Evolutionary conservation across 2,888 invertebrate genomes (phyloP).

Genomic region (Drosophila birchii): DNA sequence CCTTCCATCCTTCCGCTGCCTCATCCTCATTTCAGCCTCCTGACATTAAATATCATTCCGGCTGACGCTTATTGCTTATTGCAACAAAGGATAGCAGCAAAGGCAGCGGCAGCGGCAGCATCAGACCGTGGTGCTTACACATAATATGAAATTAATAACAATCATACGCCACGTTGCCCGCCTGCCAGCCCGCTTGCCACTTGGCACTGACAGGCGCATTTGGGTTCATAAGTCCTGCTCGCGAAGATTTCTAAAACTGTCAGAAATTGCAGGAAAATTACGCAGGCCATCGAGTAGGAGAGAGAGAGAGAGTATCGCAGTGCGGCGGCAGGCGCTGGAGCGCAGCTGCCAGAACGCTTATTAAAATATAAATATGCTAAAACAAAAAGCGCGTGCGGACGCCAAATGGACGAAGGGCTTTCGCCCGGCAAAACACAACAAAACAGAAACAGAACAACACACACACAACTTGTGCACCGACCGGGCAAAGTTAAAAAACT

Average conservation of each 20-base stretch:
- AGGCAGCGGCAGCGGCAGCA: constrained; percentile 5
- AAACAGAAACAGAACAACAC: constrained; percentile 32
- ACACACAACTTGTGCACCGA: constrained; percentile 23
- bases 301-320: constrained; percentile 10
- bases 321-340: constrained; percentile 57
- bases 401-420: constrained; percentile 53
- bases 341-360: constrained; percentile 79
- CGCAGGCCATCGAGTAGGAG: constrained; percentile 48
- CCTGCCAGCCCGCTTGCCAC: constrained; percentile 48
- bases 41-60: constrained; percentile 75
- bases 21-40: constrained; percentile 23
- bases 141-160: constrained; percentile 79
- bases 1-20: constrained; percentile 2
- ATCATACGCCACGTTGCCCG: constrained; percentile 75
- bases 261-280: constrained; percentile 80
- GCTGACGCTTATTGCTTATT: constrained; percentile 79
- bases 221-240: constrained; percentile 72
- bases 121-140: constrained; percentile 49
- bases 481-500: constrained; percentile 74
- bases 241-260: constrained; percentile 79
- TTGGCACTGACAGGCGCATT: constrained; percentile 79
- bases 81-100: constrained; percentile 40
- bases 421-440: constrained; percentile 34
- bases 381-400: constrained; percentile 59
- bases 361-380: constrained; percentile 80